phyloP scores from a whole-genome alignment of 2,797 vertebrate species.

The Dryobates pubescens region DNA sequence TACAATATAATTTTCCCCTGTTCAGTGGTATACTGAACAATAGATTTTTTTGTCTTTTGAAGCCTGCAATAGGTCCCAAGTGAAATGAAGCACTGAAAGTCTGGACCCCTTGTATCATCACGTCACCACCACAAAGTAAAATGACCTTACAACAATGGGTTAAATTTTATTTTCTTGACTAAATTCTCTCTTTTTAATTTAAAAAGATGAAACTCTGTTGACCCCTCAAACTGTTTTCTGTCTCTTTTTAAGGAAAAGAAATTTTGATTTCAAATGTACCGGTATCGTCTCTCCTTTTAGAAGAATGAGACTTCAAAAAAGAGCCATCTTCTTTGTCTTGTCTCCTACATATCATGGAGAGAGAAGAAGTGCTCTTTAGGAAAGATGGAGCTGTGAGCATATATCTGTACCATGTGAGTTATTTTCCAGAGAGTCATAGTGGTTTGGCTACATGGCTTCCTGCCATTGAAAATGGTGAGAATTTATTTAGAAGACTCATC shows the following conservation, averaged over 20 bases:
- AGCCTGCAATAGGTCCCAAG: conserved; percentile 13
- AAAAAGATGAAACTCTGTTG: conserved; percentile 17
- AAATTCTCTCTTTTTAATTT: conserved; percentile 25
- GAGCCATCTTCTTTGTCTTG: neutral
- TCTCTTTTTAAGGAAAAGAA: conserved; percentile 14
- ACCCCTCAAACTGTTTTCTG: conserved; percentile 25
- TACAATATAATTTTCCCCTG: neutral
- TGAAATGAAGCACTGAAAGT: neutral
- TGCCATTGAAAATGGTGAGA: neutral
- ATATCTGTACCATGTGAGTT: neutral
- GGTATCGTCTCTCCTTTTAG: neutral
- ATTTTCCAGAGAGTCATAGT: neutral
- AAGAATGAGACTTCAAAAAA: neutral
- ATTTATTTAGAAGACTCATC: neutral
- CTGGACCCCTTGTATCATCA: neutral
- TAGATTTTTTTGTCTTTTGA: conserved; percentile 53
- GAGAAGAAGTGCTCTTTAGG: neutral
- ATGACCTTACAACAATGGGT: conserved; percentile 46
- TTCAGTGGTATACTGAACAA: conserved; percentile 20
- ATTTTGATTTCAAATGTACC: conserved; percentile 34
- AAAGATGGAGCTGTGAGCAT: neutral
- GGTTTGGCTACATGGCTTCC: neutral
- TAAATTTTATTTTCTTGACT: neutral
- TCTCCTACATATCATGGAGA: neutral
- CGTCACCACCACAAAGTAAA: conserved; percentile 38